These are phyloP conservation scores for Apostichopus parvimensis DNA, from an alignment of 35 echinoderm and acorn worm genomes.

Conservation along the genomic window DNA sequence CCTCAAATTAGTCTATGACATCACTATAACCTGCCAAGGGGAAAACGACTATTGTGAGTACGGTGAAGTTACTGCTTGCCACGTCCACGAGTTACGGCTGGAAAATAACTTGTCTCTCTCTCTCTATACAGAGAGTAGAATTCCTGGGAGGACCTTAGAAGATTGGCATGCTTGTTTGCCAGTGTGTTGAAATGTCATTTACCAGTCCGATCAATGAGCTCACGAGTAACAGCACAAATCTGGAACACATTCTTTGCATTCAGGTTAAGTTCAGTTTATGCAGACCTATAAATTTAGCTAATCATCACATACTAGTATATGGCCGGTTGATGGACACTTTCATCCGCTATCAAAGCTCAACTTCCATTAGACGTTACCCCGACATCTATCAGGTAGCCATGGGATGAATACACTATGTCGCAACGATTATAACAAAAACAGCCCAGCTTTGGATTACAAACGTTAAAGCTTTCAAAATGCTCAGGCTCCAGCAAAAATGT, in stretches of 20 bases:
- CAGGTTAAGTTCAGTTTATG: conserved; percentile 36
- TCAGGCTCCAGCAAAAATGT: no score
- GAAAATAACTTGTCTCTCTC: background rate
- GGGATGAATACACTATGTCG: no score
- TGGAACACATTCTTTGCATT: conserved; percentile 43
- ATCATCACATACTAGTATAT: background rate
- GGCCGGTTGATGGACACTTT: no score
- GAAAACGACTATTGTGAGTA: background rate
- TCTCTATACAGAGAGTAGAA: conserved; percentile 2
- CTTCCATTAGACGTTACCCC: no score
- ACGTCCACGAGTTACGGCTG: background rate
- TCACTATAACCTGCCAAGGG: conserved; percentile 28
- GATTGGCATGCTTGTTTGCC: conserved; percentile 23
- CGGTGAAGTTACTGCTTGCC: background rate
- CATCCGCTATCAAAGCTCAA: no score
- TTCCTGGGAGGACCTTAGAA: conserved; percentile 21
- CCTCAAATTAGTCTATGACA: conserved; percentile 43
- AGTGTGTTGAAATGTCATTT: conserved; percentile 32
- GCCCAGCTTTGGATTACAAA: no score
- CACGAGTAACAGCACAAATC: background rate
- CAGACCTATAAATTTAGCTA: background rate
- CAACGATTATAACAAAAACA: no score
- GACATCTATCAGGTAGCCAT: no score
- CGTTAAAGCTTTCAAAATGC: no score
- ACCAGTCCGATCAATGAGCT: conserved; percentile 12